Conservation (phyloP, 2,113 vertebrate species). For the Seriola dumerili region DNA sequence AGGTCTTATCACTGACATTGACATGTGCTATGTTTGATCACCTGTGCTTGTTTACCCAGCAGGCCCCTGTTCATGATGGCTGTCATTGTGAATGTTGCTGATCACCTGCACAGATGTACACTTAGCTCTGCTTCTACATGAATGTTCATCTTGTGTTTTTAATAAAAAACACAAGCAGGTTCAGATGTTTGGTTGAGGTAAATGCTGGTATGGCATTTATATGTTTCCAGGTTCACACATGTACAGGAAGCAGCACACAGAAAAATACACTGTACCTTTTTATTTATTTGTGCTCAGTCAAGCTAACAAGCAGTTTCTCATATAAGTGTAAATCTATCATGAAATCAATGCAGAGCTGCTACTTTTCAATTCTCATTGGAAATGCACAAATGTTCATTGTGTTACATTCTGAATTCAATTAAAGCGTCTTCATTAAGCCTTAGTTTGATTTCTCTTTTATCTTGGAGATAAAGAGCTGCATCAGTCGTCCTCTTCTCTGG, state of each 20-base stretch:
- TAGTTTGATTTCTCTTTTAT: neutral
- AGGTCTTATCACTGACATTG: neutral
- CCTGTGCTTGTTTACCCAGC: neutral
- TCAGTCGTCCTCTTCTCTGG: neutral
- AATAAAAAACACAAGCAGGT: neutral
- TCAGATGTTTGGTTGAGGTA: neutral
- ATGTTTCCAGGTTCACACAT: no score
- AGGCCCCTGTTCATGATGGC: neutral
- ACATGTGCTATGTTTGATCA: neutral
- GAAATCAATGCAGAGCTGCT: neutral
- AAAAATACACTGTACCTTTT: neutral
- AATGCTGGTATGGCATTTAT: no score
- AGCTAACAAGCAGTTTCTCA: neutral
- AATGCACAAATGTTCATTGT: neutral
- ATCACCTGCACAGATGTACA: neutral
- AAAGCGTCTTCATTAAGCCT: neutral
- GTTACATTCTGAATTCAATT: neutral
- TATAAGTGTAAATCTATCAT: neutral
- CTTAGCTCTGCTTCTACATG: neutral
- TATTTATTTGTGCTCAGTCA: slow-evolving; percentile 20
- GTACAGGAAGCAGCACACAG: neutral
- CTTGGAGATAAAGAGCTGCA: neutral
- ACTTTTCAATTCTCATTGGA: neutral
- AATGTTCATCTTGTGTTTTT: neutral
- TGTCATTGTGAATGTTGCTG: neutral